phyloP scores from a whole-genome alignment of 2,113 vertebrate species.

The Lamprotornis superbus region DNA sequence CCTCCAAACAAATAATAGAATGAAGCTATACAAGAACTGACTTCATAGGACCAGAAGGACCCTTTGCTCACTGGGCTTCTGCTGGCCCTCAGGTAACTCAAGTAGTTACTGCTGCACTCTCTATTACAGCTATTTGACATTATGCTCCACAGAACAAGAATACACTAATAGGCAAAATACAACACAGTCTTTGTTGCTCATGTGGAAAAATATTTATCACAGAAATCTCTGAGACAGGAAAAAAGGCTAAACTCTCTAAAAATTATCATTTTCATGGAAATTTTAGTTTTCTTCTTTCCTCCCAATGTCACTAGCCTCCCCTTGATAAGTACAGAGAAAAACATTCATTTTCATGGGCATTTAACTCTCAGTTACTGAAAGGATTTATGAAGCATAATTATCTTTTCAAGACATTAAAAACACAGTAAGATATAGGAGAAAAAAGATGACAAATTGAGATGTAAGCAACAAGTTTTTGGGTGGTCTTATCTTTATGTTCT shows the following conservation, averaged over 20 bases:
- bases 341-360: background rate
- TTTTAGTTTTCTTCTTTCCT: background rate
- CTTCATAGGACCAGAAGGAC: background rate
- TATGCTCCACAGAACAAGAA: background rate
- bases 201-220: background rate
- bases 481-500: background rate
- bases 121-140: background rate
- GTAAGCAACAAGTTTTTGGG: background rate
- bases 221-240: background rate
- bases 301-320: background rate
- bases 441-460: constrained; percentile 15
- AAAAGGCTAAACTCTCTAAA: background rate
- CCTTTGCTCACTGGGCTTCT: background rate
- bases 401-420: constrained; percentile 13
- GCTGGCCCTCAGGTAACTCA: background rate
- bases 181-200: background rate
- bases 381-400: constrained; percentile 38
- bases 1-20: background rate
- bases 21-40: background rate
- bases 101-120: background rate
- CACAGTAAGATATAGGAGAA: background rate
- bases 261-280: background rate
- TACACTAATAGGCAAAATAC: background rate
- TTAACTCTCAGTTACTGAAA: constrained; percentile 35
- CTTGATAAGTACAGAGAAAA: background rate